Conservation (phyloP, 2,113 vertebrate species). For the Camelus bactrianus region DNA sequence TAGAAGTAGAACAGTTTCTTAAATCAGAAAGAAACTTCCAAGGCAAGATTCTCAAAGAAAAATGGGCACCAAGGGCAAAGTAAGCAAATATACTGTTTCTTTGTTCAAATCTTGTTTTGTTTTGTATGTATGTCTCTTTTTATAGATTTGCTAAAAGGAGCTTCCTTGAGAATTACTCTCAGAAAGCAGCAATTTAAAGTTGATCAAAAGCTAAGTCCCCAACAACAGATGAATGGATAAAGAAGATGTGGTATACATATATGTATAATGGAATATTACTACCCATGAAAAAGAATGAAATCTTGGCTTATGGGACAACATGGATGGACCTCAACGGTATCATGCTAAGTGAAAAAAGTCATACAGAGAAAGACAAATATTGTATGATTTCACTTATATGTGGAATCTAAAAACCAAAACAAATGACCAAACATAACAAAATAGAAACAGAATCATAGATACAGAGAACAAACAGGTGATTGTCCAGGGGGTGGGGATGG, state of each 20-base stretch:
- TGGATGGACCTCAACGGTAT: neutral
- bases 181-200: neutral
- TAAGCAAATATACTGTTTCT: slow-evolving; percentile 8
- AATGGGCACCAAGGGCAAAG: slow-evolving; percentile 72
- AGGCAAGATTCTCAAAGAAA: neutral
- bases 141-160: neutral
- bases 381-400: neutral
- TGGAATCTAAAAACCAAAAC: neutral
- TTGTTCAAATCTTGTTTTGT: neutral
- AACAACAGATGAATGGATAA: neutral
- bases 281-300: too few species aligned
- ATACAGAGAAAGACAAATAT: neutral
- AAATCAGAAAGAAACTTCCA: neutral
- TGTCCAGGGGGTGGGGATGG: neutral
- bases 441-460: too few species aligned
- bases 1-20: neutral
- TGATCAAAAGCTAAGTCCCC: neutral
- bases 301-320: neutral
- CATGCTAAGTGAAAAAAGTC: neutral
- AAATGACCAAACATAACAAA: neutral
- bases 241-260: neutral
- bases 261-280: neutral
- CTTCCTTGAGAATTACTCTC: neutral
- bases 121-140: neutral
- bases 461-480: neutral